Evolutionary conservation across 2,888 invertebrate genomes (phyloP), one percentile per base, ranked within the genome.

Genomic region (Abscondita cerata): DNA sequence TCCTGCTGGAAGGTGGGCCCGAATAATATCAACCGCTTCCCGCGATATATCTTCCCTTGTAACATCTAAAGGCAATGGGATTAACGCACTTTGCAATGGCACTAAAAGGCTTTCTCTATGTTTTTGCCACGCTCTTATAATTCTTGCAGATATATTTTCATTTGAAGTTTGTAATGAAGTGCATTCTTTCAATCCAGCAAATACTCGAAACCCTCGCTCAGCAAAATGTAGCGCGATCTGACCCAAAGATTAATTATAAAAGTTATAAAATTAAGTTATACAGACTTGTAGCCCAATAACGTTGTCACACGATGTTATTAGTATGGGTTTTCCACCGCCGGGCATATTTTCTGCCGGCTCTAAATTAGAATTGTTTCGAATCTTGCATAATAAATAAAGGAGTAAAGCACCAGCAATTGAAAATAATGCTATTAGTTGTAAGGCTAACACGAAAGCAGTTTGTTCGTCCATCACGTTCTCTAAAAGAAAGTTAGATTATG

Each of bases 361-460:
- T 8, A 82, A 81, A 34, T 73, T 76, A 19, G 78, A 79, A 54
- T 78, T 77, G 0, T 84, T 84, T 70, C 88, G 85, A 62, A 91
- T 90, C 80, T 92, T 92, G 78, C 91, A 86, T 70, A 92, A 82
- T 69, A 93, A 81, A 76, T 93, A 93, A 70, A 92, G 82, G 67
- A 93, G 83, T 70, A 93, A 83, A 25, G 92, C 92, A n/a, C 91
- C 91, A 41, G 91, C 93, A 72, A 93, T 92, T 63, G 90, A 91
- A 81, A 91, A 91, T 50, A 93, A 83, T 19, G 92, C 92, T 65
- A 92, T 86, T 72, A 93, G 83, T 81, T 93, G 93, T 75, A 93
- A 86, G 72, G 91, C 90, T 78, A 93, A 83, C 33, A 92, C 88
- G 75, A 92, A 81, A 81, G 90, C 91, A 73, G 92, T 92, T 75